Evolutionary conservation across 1,140 invertebrate species (phyloP).

Genomic region (Drosophila rufa): DNA sequence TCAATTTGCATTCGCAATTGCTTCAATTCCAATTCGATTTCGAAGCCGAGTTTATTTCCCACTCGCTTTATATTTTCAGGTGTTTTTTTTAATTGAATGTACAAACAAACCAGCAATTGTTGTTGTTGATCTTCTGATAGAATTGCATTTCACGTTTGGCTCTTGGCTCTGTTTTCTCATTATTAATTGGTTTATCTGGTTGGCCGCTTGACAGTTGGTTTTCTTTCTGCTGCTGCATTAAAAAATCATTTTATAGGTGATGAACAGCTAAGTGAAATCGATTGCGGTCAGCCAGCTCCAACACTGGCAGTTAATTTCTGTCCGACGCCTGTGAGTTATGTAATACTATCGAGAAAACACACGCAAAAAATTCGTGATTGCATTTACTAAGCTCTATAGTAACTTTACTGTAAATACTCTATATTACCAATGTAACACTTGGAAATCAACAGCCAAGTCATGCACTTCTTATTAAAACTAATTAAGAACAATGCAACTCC

Average conservation of each 20-base stretch:
- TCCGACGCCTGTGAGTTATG: background rate
- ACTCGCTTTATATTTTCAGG: slow-evolving; percentile 12
- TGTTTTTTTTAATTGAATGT: slow-evolving; percentile 68
- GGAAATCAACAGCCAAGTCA: too few species aligned
- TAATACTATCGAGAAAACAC: background rate
- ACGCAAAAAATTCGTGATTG: background rate
- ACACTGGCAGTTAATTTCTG: slow-evolving; percentile 7
- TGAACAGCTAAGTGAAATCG: slow-evolving; percentile 52
- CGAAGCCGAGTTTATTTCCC: slow-evolving; percentile 30
- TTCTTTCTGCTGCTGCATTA: slow-evolving; percentile 27
- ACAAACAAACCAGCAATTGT: slow-evolving; percentile 42
- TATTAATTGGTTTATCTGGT: slow-evolving; percentile 62
- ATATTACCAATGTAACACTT: too few species aligned
- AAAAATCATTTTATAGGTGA: slow-evolving; percentile 45
- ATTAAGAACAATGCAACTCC: too few species aligned
- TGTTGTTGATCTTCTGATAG: slow-evolving; percentile 53
- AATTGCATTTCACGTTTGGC: slow-evolving; percentile 50
- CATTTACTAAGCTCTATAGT: background rate
- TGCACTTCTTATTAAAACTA: too few species aligned
- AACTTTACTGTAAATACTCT: too few species aligned
- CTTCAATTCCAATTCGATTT: slow-evolving; percentile 63
- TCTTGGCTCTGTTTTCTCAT: slow-evolving; percentile 58
- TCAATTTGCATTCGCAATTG: slow-evolving; percentile 70
- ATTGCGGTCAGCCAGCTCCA: slow-evolving; percentile 29
- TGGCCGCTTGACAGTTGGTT: slow-evolving; percentile 43